Conservation (phyloP, 1,140 invertebrate species). For the Trachelipus rathkii region DNA sequence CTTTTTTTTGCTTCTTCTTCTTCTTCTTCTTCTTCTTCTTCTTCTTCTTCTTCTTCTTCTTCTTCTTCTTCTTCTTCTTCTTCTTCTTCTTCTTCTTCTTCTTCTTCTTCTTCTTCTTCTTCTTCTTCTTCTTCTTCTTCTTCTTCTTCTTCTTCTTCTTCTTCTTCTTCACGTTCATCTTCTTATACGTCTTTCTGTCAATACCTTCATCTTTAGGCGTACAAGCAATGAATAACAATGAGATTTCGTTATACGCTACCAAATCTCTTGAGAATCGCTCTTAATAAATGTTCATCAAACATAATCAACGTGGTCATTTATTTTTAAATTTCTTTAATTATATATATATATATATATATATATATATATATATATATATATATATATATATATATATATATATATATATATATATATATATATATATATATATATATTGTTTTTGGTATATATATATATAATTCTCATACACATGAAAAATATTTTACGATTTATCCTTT, state of each 20-base stretch:
- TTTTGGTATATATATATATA: background rate
- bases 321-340: background rate
- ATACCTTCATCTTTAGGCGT: background rate
- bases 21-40: no score
- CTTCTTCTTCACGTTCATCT: no score
- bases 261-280: background rate
- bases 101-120: no score
- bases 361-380: background rate
- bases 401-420: constrained; percentile 12
- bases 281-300: background rate
- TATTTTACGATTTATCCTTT: no score
- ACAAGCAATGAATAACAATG: constrained; percentile 8
- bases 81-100: no score
- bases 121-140: no score
- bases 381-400: constrained; percentile 12
- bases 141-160: no score
- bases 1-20: no score
- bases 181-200: no score
- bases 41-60: no score
- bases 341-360: background rate
- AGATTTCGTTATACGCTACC: background rate
- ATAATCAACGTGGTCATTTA: background rate
- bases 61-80: no score
- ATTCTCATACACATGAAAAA: no score
- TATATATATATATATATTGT: constrained; percentile 15